Base-by-base conservation (phyloP, 2,888 invertebrate species). In the Hemithea aestivaria region DNA sequence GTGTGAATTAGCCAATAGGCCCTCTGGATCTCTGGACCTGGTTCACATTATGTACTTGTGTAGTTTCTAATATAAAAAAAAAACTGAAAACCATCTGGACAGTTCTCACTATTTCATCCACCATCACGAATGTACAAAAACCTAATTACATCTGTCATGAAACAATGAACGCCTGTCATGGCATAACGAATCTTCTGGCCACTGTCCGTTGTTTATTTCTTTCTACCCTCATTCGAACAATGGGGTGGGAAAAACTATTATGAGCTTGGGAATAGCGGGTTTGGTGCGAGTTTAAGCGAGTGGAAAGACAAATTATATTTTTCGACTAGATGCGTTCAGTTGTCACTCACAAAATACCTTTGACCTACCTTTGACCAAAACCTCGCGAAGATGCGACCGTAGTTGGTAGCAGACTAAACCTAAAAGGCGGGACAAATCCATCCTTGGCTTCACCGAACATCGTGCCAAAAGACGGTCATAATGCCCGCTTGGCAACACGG, bases 211-310 rank as follows among this genome's bases (percentile, higher is more conserved):
- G 36, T 41, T 41, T 37, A 41, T 41, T 41, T 51, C 49, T 45
- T 40, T 42, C 54, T 32, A 40, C 53, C 52, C 53, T 53, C 56
- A 57, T 48, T 54, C 56, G 63, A 58, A 73, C 69, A 73, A 74
- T 65, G 56, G 66, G 60, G 58, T 56, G 61, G 62, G 58, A 59
- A 68, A 77, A 79, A 78, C 72, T 78, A 73, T 73, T 72, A 78
- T 71, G 67, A 68, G 67, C 63, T 60, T 35, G 48, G 59, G 58
- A 53, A 59, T 52, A 49, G 16, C 33, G 37, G 38, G 27, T 12
- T 16, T 25, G 56, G 48, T 35, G 8, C 25, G 35, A 56, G 42
- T 48, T 12, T 20, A 2, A 39, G 42, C 49, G 40, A n/a, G n/a
- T n/a, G 32, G 25, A 20, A 35, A 39, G 49, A 2, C 3, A 5